Evolutionary conservation across 2,888 invertebrate species (phyloP).

Genomic region (Netelia virgata): DNA sequence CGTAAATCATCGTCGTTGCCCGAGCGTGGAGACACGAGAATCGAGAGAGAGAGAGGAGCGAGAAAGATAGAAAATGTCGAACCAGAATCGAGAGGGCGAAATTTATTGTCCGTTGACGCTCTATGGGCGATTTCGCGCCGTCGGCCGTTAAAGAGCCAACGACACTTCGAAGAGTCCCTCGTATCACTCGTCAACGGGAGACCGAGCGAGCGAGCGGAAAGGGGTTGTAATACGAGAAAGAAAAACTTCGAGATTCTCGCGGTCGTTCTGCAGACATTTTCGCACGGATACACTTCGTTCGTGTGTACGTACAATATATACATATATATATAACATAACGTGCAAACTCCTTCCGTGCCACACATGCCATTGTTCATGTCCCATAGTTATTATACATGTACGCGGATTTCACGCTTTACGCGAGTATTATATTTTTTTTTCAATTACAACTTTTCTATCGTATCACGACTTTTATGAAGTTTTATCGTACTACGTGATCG

Average conservation of each 20-base stretch:
- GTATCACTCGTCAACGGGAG: constrained; percentile 40
- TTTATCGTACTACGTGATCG: background rate
- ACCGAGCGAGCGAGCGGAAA: background rate
- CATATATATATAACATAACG: background rate
- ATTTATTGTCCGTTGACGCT: constrained; percentile 61
- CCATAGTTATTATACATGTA: constrained; percentile 38
- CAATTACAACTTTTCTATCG: background rate
- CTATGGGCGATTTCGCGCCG: constrained; percentile 60
- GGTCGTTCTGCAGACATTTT: background rate
- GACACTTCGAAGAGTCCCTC: constrained; percentile 51
- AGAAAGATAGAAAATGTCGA: constrained; percentile 70
- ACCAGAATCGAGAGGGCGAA: constrained; percentile 67
- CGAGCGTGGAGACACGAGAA: constrained; percentile 67
- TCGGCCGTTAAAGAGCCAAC: constrained; percentile 62
- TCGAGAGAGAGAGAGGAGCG: constrained; percentile 69
- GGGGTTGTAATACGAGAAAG: background rate
- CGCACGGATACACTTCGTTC: background rate
- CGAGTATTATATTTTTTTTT: constrained; percentile 4
- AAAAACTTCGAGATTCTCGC: background rate
- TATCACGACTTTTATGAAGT: background rate
- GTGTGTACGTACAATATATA: background rate
- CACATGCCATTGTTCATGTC: constrained; percentile 52
- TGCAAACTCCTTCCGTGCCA: constrained; percentile 43
- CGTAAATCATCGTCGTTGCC: constrained; percentile 77
- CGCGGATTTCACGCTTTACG: constrained; percentile 8